Base-by-base conservation (phyloP, 2,113 vertebrate species). In the Elgaria multicarinata region DNA sequence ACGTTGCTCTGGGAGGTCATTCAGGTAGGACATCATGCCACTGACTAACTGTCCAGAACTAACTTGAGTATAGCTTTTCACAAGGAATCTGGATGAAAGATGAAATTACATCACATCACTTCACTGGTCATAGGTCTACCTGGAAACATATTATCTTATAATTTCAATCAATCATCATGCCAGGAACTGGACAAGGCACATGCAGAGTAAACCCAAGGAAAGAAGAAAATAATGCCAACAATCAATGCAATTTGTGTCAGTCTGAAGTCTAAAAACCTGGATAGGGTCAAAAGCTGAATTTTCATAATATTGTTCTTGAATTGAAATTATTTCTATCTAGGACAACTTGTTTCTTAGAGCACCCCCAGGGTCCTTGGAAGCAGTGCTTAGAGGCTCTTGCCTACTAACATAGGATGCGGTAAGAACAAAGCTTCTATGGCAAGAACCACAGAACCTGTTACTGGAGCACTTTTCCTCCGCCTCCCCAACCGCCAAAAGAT, bases 21-120 rank as follows among this genome's bases (percentile, higher is more conserved):
- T 99, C 88, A 99, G 97, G 95, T 99, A 99, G 18, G 99, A 99
- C 87, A 99, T 98, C 67, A 95, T 98, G 88, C 99, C 99, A 4
- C 95, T 96, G 36, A 99, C 97, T 93, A 95, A 91, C 92, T 98
- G 97, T 31, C 99, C 99, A 4, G 97, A 97, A 50, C 93, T 95
- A 14, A 97, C 98, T 87, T 99, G 98, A 20, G 95, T 96, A 89
- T 99, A 99, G 94, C 98, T 98, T 96, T 99, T 99, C 92, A 99
- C 94, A 92, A 99, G 96, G 96, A 98, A 99, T 91, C 99, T 99
- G 94, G 6, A 92, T 92, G 81, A 0, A 86, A 87, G 86, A 36
- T 44, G 88, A 75, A 83, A 46, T 84, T 90, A 62, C 64, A 83
- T 50, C 69, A 83, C 24, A 0, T 0, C 71, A 75, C 26, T 0